phyloP scores from a whole-genome alignment of 2,113 vertebrate species.

The Phalacrocorax carbo region DNA sequence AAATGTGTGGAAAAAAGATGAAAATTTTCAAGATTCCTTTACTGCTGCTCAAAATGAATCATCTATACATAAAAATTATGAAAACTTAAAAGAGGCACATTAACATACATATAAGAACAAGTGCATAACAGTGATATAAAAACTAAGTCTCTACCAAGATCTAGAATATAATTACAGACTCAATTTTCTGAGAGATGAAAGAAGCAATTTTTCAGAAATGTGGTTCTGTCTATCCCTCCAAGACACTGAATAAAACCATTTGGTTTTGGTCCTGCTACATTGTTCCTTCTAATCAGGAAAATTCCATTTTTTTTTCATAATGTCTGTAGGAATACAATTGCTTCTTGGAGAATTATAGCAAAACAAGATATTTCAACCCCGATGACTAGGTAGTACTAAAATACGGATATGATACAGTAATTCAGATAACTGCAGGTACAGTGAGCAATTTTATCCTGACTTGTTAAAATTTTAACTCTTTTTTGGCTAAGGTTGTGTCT shows the following conservation, averaged over 20 bases:
- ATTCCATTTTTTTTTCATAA: background rate
- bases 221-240: background rate
- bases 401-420: background rate
- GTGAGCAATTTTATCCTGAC: background rate
- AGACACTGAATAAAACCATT: background rate
- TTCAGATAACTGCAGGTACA: background rate
- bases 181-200: slow-evolving; percentile 31
- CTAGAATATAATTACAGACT: slow-evolving; percentile 25
- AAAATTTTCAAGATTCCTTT: background rate
- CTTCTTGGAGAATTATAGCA: background rate
- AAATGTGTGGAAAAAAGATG: background rate
- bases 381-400: background rate
- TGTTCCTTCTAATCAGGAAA: background rate
- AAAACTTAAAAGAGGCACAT: slow-evolving; percentile 3
- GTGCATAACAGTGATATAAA: slow-evolving; percentile 9
- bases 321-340: background rate
- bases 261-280: background rate
- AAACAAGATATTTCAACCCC: background rate
- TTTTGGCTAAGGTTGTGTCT: background rate
- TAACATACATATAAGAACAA: slow-evolving; percentile 12
- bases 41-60: slow-evolving; percentile 5
- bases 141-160: background rate
- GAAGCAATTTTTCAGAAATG: slow-evolving; percentile 2
- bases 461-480: background rate
- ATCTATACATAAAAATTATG: background rate